phyloP scores from a whole-genome alignment of 2,888 invertebrate species.

The Caenorhabditis afra region DNA sequence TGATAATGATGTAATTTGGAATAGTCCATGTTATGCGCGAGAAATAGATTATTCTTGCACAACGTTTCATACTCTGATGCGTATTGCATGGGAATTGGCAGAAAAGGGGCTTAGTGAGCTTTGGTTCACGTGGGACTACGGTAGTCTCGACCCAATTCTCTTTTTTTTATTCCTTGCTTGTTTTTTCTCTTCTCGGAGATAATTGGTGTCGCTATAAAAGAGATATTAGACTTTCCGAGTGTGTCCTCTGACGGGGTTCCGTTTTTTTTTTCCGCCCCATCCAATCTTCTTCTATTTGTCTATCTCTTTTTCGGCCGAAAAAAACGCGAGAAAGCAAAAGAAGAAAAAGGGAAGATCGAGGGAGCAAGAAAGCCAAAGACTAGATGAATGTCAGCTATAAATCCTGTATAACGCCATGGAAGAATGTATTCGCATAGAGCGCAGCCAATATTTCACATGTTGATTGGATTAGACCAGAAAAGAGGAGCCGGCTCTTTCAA shows the following conservation, averaged over 20 bases:
- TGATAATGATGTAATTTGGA: no score
- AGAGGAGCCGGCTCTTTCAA: slow-evolving; percentile 3
- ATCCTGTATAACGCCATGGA: neutral
- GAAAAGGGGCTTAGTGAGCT: no score
- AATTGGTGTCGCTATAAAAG: slow-evolving; percentile 2
- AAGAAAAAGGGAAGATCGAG: neutral
- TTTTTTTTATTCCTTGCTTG: neutral
- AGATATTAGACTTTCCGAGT: neutral
- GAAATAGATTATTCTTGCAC: no score
- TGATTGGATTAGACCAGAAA: neutral
- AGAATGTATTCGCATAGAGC: neutral
- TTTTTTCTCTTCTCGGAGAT: neutral
- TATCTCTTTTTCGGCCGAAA: neutral
- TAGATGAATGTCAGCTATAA: slow-evolving; percentile 2
- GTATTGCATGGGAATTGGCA: no score
- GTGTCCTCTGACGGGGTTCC: neutral
- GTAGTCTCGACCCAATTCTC: no score
- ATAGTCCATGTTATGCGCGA: no score
- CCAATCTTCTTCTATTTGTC: neutral
- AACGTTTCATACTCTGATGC: no score
- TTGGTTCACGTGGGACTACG: no score
- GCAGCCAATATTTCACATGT: slow-evolving; percentile 3
- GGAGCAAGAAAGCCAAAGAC: neutral
- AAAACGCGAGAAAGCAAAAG: neutral
- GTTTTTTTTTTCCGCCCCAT: neutral